Percentiles rank a stretch among this genome's conserved stretches.
Evolutionary conservation across 2,113 vertebrate species (phyloP).

Genomic region (Lepidothrix coronata): DNA sequence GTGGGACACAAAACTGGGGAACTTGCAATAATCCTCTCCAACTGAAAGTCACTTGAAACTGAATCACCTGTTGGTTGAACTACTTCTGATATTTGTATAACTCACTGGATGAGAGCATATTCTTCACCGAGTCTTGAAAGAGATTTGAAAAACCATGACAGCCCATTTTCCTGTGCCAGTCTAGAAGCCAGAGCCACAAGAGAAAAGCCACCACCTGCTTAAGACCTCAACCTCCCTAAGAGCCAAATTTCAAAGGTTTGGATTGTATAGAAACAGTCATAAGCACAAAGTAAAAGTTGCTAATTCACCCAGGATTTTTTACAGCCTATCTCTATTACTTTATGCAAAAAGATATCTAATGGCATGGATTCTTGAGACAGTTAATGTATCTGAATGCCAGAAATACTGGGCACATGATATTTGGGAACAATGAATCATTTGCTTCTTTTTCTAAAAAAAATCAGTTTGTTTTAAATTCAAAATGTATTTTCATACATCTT

Average conservation of each 20-base stretch:
- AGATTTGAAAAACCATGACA: background rate
- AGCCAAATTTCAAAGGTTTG: background rate
- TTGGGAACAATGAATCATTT: background rate
- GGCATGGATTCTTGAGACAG: background rate
- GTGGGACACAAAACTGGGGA: background rate
- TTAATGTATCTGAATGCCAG: background rate
- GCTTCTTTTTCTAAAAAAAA: background rate
- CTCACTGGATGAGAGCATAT: background rate
- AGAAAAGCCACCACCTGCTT: background rate
- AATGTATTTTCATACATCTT: background rate
- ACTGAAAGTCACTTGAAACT: background rate
- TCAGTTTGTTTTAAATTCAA: background rate
- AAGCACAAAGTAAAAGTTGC: background rate
- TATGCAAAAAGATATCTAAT: background rate
- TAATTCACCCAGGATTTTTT: background rate
- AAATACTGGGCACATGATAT: background rate
- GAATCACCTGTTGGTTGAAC: background rate
- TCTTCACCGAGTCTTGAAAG: background rate
- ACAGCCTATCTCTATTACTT: background rate
- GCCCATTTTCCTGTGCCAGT: background rate
- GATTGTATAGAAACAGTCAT: background rate
- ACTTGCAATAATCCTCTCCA: background rate
- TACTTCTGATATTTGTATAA: background rate
- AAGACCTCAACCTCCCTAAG: background rate
- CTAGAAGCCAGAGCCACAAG: background rate